Percentiles rank a stretch among this genome's conserved stretches.
Conservation (phyloP, 1,140 invertebrate species). For the Lordiphosa collinella region DNA sequence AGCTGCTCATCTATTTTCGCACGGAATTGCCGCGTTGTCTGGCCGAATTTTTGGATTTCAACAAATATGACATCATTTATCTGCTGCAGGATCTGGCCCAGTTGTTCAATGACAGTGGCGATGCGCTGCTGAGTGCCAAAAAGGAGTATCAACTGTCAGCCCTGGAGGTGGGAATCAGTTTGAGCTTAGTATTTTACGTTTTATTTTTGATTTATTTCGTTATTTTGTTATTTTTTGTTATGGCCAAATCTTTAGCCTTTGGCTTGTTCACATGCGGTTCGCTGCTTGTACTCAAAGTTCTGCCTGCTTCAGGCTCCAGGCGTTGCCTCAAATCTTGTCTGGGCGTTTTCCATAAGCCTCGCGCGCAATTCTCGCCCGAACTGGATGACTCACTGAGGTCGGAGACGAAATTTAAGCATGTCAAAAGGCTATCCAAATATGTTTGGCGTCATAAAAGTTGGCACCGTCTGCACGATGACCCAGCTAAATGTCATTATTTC, state of each 20-base stretch:
- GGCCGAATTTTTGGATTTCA: slow-evolving; percentile 89
- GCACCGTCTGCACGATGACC: slow-evolving; percentile 73
- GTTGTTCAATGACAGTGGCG: slow-evolving; percentile 86
- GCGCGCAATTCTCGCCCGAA: slow-evolving; percentile 40
- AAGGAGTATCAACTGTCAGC: slow-evolving; percentile 85
- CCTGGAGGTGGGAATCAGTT: slow-evolving; percentile 83
- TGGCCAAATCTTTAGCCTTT: slow-evolving; percentile 26
- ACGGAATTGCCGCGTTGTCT: slow-evolving; percentile 86
- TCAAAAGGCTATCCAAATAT: slow-evolving; percentile 17
- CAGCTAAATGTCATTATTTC: slow-evolving; percentile 88
- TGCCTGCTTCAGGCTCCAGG: background rate
- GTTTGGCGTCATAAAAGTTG: slow-evolving; percentile 25
- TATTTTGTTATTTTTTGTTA: background rate
- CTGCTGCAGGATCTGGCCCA: slow-evolving; percentile 88
- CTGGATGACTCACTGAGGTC: slow-evolving; percentile 38
- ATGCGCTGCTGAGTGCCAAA: slow-evolving; percentile 82
- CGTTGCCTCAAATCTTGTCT: slow-evolving; percentile 25
- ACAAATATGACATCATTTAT: slow-evolving; percentile 91
- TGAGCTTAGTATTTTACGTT: background rate
- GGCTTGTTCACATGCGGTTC: background rate
- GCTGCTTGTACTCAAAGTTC: too few relatives aligned
- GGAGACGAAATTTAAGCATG: slow-evolving; percentile 28
- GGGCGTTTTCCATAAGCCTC: slow-evolving; percentile 24
- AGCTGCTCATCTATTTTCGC: slow-evolving; percentile 84
- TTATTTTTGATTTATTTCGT: slow-evolving; percentile 5